Percentiles rank a stretch among this genome's conserved stretches.
Evolutionary conservation across 2,888 invertebrate species (phyloP).

Genomic region (Harpalus rufipes): DNA sequence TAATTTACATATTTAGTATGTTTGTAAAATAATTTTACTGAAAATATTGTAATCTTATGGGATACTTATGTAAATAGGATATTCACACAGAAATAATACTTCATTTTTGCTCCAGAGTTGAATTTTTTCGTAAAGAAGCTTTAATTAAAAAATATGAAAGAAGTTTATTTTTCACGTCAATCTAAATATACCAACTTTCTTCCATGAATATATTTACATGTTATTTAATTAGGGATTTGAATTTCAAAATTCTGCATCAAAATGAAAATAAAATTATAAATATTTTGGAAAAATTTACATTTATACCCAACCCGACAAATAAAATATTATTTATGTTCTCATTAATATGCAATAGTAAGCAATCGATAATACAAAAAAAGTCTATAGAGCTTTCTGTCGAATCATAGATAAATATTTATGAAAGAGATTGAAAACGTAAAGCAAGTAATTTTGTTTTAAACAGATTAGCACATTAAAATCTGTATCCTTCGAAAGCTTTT

Average conservation of each 20-base stretch:
- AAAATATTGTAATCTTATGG: too few relatives aligned
- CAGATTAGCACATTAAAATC: not conserved
- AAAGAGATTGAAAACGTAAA: not conserved
- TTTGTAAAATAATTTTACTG: too few relatives aligned
- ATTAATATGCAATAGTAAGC: constrained; percentile 5
- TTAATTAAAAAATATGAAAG: constrained; percentile 35
- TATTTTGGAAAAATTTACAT: constrained; percentile 38
- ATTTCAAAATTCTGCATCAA: constrained; percentile 43
- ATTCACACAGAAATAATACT: too few relatives aligned
- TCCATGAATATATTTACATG: constrained; percentile 54
- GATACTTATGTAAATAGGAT: too few relatives aligned
- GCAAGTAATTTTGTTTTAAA: not conserved
- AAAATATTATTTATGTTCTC: not conserved
- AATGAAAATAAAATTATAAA: constrained; percentile 44
- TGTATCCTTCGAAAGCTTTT: not conserved
- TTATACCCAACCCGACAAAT: constrained; percentile 15
- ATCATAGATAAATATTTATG: constrained; percentile 1
- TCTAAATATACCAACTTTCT: constrained; percentile 36
- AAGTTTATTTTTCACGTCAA: constrained; percentile 43
- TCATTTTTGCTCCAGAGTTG: too few relatives aligned
- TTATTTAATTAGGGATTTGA: constrained; percentile 50
- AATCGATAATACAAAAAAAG: not conserved
- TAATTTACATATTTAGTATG: too few relatives aligned
- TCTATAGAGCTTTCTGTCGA: not conserved
- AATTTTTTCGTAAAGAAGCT: not conserved